Conservation (phyloP, 2,888 invertebrate species). For the Machimus atricapillus region DNA sequence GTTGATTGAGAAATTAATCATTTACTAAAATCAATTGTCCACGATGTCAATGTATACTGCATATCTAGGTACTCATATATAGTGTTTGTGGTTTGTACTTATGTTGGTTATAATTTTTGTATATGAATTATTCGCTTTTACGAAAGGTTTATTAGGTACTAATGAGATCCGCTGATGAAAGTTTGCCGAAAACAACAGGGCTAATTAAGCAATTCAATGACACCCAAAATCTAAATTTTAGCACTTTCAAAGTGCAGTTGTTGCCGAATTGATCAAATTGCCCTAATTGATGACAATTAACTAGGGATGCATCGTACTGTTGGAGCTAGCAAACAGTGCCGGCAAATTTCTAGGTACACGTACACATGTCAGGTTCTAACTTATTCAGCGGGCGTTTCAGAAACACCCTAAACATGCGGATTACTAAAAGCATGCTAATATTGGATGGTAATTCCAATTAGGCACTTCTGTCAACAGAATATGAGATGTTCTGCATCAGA, state of each 20-base stretch:
- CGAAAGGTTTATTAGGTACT: not conserved
- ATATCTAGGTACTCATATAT: not conserved
- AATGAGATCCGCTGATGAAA: not conserved
- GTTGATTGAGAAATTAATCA: not conserved
- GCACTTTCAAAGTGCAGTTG: not conserved
- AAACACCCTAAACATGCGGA: constrained; percentile 8
- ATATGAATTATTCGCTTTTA: not conserved
- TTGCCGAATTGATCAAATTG: not conserved
- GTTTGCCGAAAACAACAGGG: not conserved
- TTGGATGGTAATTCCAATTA: not conserved
- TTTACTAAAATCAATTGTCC: not conserved
- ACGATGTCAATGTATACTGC: not conserved
- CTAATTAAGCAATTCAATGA: not conserved
- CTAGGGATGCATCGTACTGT: not conserved
- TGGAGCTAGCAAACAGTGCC: not conserved
- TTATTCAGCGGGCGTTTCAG: not conserved
- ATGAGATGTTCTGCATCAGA: not conserved
- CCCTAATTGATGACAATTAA: not conserved
- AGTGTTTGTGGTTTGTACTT: not conserved
- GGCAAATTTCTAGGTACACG: not conserved
- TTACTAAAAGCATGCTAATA: constrained; percentile 11
- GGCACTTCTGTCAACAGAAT: not conserved
- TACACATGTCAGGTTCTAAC: not conserved
- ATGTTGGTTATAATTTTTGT: not conserved
- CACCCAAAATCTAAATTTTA: not conserved